Conservation (phyloP, 2,797 vertebrate genomes). For the Tadarida brasiliensis region DNA sequence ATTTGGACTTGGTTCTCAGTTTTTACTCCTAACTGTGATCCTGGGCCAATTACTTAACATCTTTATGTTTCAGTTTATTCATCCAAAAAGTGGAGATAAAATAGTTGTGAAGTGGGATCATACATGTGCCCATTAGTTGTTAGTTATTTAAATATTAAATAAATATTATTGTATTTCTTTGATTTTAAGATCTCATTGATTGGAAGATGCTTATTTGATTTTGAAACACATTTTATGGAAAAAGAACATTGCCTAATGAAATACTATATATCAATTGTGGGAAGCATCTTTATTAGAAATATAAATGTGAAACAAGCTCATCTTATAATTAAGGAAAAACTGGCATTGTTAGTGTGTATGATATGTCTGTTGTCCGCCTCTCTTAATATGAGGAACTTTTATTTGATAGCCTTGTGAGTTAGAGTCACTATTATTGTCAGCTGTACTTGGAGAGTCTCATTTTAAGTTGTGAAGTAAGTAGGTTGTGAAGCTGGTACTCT, state of each 20-base stretch:
- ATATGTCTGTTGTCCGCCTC: not conserved
- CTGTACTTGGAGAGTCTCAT: not conserved
- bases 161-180: not conserved
- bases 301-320: not conserved
- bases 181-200: not conserved
- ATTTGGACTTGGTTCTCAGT: not conserved
- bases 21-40: not conserved
- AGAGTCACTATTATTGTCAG: not conserved
- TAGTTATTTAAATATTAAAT: not conserved
- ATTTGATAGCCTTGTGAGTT: not conserved
- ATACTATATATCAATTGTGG: not conserved
- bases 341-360: not conserved
- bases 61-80: not conserved
- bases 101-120: not conserved
- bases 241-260: constrained; percentile 2
- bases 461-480: constrained; percentile 9
- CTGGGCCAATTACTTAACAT: not conserved
- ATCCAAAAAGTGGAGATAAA: not conserved
- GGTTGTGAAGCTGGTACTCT: not conserved
- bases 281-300: constrained; percentile 10
- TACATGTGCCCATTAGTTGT: not conserved
- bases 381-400: not conserved
- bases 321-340: not conserved
- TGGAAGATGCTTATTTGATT: constrained; percentile 3
- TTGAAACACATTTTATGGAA: not conserved